A percentile compares a stretch with the other conserved stretches of the same genome.
These are phyloP conservation scores for Trichonephila clavata DNA, from an alignment of 1,140 invertebrate genomes.

Conservation along the genomic window DNA sequence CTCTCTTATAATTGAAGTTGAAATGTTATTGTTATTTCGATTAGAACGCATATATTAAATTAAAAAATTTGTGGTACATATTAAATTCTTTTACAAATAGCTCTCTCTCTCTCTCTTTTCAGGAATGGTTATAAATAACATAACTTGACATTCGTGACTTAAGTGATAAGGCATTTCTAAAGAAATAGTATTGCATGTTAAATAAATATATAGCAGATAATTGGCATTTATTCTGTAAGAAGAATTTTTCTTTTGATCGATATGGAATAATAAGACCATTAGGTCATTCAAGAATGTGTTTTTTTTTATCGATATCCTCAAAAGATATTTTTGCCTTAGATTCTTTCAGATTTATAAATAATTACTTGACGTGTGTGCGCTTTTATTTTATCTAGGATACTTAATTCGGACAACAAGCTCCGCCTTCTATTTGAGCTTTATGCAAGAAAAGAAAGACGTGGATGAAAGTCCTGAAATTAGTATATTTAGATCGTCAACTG, in stretches of 20 bases:
- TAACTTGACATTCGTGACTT: too few species aligned
- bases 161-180: too few species aligned
- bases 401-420: background rate
- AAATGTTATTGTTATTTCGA: too few species aligned
- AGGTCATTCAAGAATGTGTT: background rate
- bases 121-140: too few species aligned
- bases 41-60: too few species aligned
- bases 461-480: constrained; percentile 21
- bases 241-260: background rate
- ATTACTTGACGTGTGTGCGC: background rate
- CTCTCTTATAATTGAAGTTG: too few species aligned
- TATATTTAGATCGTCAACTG: constrained; percentile 14
- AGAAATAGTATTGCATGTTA: too few species aligned
- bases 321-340: background rate
- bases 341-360: constrained; percentile 1
- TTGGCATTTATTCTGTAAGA: too few species aligned
- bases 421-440: background rate
- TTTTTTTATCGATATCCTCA: background rate
- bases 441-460: constrained; percentile 29
- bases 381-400: constrained; percentile 32
- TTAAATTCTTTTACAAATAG: too few species aligned
- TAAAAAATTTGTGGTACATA: too few species aligned
- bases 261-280: background rate
- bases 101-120: too few species aligned
- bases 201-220: too few species aligned